Evolutionary conservation across 64 coral and sea anemone species (phyloP).

Genomic region (Montipora cactus): DNA sequence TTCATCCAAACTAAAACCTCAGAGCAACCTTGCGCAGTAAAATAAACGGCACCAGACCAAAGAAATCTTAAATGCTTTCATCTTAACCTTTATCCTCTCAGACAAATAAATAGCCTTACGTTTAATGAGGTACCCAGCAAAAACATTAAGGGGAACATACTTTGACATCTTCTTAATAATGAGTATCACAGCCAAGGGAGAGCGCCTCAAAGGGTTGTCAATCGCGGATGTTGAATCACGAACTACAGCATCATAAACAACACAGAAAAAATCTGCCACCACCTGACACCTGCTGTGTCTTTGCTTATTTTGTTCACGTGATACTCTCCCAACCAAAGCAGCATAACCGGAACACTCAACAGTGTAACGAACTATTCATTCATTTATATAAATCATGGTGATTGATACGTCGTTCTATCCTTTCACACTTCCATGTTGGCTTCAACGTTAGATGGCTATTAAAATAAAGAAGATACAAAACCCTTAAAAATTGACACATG

Average conservation of each 20-base stretch:
- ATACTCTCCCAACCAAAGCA: not conserved
- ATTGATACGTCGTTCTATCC: not conserved
- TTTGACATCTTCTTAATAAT: too few species aligned
- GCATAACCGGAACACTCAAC: not conserved
- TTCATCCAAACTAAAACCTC: not conserved
- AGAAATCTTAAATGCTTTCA: not conserved
- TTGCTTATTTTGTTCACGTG: not conserved
- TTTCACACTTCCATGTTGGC: not conserved
- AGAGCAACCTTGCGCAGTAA: not conserved
- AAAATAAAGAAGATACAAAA: not conserved
- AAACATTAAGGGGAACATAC: too few species aligned
- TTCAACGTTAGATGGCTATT: not conserved
- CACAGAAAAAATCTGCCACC: not conserved
- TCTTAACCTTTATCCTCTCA: not conserved
- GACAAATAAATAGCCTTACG: not conserved
- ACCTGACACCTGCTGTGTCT: not conserved
- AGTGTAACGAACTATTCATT: not conserved
- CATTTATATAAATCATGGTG: not conserved
- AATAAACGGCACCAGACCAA: not conserved
- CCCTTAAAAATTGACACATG: not conserved
- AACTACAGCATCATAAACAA: not conserved
- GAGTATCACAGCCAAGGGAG: too few species aligned
- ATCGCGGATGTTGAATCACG: too few species aligned
- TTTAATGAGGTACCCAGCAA: too few species aligned
- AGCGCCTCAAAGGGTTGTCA: too few species aligned